Percentiles rank a stretch among this genome's conserved stretches.
Evolutionary conservation across 1,140 invertebrate species (phyloP).

Genomic region (Anastatus disparis): DNA sequence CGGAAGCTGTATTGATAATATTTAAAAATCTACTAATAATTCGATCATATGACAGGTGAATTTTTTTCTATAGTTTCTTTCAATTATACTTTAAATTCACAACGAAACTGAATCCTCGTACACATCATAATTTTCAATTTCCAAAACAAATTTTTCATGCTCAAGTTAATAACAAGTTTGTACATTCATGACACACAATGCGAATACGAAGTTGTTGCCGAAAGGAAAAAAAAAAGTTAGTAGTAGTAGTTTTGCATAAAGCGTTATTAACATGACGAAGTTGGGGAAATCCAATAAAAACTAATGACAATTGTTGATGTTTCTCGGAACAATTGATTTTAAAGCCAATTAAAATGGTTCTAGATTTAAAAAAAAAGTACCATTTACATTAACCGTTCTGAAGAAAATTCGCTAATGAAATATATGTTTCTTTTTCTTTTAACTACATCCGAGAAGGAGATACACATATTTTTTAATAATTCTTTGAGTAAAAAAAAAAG

Average conservation of each 20-base stretch:
- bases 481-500: no score
- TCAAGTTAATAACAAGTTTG: no score
- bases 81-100: not conserved
- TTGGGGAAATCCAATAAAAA: slow-evolving; percentile 15
- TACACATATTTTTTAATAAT: slow-evolving; percentile 7
- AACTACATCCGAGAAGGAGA: not conserved
- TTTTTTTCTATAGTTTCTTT: not conserved
- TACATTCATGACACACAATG: no score
- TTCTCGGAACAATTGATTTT: slow-evolving; percentile 11
- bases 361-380: not conserved
- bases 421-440: no score
- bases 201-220: no score
- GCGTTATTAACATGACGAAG: no score
- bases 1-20: slow-evolving; percentile 28
- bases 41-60: not conserved
- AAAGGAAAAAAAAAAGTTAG: no score
- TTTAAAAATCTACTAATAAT: not conserved
- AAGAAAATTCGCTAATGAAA: slow-evolving; percentile 25
- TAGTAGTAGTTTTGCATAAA: no score
- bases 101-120: no score
- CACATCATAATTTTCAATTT: not conserved
- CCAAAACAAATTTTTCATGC: no score
- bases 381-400: slow-evolving; percentile 13
- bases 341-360: slow-evolving; percentile 2
- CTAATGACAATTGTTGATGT: slow-evolving; percentile 3